Evolutionary conservation across 2,113 vertebrate species (phyloP).

Genomic region (Hippoglossus stenolepis): DNA sequence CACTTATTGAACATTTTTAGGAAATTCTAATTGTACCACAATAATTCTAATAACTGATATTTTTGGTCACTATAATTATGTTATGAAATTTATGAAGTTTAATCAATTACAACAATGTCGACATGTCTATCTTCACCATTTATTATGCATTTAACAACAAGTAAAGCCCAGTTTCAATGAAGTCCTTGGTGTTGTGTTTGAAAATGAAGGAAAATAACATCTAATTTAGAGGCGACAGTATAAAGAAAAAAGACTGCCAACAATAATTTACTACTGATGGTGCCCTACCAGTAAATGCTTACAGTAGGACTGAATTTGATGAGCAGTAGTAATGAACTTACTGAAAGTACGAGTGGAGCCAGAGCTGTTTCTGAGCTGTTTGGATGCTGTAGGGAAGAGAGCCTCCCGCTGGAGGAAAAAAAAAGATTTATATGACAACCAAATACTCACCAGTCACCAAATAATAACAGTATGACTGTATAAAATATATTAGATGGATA

Average conservation of each 20-base stretch:
- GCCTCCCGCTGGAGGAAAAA: constrained; percentile 87
- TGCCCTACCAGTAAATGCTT: neutral
- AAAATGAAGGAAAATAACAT: too few relatives aligned
- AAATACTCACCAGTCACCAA: neutral
- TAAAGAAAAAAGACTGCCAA: too few relatives aligned
- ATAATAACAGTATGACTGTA: neutral
- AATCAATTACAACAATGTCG: too few relatives aligned
- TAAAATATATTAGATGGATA: too few relatives aligned
- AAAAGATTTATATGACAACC: neutral
- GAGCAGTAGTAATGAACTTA: constrained; percentile 78
- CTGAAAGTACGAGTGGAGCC: constrained; percentile 97
- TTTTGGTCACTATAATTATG: too few relatives aligned
- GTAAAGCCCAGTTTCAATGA: neutral
- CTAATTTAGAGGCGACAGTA: too few relatives aligned
- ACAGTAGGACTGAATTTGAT: neutral
- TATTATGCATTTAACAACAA: neutral
- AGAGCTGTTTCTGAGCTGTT: constrained; percentile 95
- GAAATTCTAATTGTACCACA: too few relatives aligned
- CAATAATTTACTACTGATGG: neutral
- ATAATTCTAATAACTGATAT: too few relatives aligned
- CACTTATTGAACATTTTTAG: too few relatives aligned
- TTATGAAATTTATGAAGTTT: too few relatives aligned
- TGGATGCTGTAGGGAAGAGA: constrained; percentile 96
- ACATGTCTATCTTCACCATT: neutral
- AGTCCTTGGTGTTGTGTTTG: too few relatives aligned